Conservation (phyloP, 2,797 vertebrate species). For the Hemitrygon akajei region DNA sequence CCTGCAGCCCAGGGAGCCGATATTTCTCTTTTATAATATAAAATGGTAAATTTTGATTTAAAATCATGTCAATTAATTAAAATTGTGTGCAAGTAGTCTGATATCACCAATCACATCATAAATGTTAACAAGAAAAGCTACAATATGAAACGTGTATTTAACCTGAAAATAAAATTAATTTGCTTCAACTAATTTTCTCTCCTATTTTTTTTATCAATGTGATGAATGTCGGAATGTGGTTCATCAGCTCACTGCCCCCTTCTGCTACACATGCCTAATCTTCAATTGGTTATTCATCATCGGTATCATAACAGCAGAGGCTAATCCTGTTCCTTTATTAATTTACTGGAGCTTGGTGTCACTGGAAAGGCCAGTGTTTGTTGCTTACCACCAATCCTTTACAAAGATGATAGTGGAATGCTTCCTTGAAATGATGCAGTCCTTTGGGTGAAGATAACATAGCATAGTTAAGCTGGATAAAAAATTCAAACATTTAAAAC, state of each 20-base stretch:
- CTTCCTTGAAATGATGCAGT: no score
- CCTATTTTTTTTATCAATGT: background rate
- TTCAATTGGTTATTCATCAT: background rate
- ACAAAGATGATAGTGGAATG: no score
- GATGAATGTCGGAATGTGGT: background rate
- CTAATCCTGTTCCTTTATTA: background rate
- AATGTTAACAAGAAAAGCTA: background rate
- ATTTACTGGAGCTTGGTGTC: no score
- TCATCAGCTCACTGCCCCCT: background rate
- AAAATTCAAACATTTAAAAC: no score
- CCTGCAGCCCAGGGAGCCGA: background rate
- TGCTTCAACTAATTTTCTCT: background rate
- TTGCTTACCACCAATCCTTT: no score
- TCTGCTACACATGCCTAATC: background rate
- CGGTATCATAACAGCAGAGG: background rate
- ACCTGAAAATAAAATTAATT: background rate
- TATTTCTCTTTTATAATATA: conserved; percentile 15
- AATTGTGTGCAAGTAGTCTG: background rate
- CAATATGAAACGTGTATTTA: background rate
- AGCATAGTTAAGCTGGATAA: no score
- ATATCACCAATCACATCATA: background rate
- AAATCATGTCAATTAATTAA: background rate
- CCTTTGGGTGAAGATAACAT: no score
- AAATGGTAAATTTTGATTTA: background rate
- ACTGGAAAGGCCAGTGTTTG: no score